A percentile compares a stretch with the other conserved stretches of the same genome.
These are phyloP conservation scores for Accipiter virgatus DNA, from an alignment of 2,113 vertebrate species.

Conservation along the genomic window DNA sequence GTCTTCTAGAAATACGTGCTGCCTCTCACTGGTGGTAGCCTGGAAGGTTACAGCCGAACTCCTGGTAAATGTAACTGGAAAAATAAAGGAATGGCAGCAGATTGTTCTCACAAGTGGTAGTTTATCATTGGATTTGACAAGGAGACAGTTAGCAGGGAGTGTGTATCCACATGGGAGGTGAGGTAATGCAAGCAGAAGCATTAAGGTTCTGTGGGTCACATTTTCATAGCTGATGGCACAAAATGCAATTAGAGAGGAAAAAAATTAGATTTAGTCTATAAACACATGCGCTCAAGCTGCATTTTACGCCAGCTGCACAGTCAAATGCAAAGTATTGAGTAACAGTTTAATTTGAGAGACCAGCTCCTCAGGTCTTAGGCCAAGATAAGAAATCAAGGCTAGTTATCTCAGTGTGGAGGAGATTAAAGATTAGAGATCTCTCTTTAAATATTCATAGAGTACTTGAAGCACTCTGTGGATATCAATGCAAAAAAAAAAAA, in stretches of 20 bases:
- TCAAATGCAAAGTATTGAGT: background rate
- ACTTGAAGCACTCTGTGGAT: background rate
- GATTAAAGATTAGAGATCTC: background rate
- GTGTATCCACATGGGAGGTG: slow-evolving; percentile 30
- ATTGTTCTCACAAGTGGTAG: background rate
- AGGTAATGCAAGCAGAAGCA: slow-evolving; percentile 34
- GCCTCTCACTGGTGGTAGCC: background rate
- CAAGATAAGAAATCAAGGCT: slow-evolving; percentile 24
- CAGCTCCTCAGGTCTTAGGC: background rate
- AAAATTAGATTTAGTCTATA: slow-evolving; percentile 18
- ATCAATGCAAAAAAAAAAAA: background rate
- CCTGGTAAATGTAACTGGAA: background rate
- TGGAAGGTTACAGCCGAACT: background rate
- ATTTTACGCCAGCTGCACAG: background rate
- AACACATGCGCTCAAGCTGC: background rate
- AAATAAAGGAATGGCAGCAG: background rate
- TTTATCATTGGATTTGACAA: slow-evolving; percentile 18
- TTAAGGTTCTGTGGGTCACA: background rate
- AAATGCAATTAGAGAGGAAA: slow-evolving; percentile 38
- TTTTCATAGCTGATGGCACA: slow-evolving; percentile 38
- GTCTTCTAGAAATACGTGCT: background rate
- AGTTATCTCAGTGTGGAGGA: background rate
- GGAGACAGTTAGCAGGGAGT: background rate
- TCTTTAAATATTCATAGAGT: background rate
- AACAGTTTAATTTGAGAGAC: background rate